These are phyloP conservation scores for Amiota minor DNA, from an alignment of 2,888 invertebrate genomes.

Conservation along the genomic window DNA sequence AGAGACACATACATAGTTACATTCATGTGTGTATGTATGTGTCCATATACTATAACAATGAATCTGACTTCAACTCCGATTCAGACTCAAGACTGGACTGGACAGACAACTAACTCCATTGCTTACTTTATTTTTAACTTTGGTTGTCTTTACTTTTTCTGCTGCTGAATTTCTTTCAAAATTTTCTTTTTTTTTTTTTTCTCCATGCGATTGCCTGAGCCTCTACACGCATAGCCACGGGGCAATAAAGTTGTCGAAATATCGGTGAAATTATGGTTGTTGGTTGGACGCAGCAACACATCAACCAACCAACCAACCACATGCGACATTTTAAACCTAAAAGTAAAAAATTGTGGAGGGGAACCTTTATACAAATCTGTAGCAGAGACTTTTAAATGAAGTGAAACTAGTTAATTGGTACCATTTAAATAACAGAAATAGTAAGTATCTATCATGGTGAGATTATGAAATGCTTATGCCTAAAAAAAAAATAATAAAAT, in stretches of 20 bases:
- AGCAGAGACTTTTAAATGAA: too few relatives aligned
- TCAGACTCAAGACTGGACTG: background rate
- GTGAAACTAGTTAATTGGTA: too few relatives aligned
- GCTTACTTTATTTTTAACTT: background rate
- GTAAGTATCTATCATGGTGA: too few relatives aligned
- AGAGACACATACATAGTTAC: slow-evolving; percentile 38
- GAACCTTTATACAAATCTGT: too few relatives aligned
- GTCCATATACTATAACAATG: background rate
- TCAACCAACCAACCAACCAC: too few relatives aligned
- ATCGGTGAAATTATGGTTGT: background rate
- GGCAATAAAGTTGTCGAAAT: slow-evolving; percentile 18
- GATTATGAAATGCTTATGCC: too few relatives aligned
- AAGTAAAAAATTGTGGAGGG: too few relatives aligned
- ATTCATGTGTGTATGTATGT: too few relatives aligned
- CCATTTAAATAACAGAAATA: too few relatives aligned
- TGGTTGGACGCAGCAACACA: too few relatives aligned
- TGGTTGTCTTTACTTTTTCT: background rate
- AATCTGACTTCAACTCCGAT: background rate
- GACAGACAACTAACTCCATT: background rate
- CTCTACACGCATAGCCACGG: background rate
- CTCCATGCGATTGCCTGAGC: background rate
- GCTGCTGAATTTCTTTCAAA: background rate
- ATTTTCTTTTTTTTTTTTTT: background rate
- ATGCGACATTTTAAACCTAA: too few relatives aligned
- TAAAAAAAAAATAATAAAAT: too few relatives aligned